Evolutionary conservation across 1,140 invertebrate genomes (phyloP), one percentile per base, ranked within the genome.

Genomic region (Colletes gigas): DNA sequence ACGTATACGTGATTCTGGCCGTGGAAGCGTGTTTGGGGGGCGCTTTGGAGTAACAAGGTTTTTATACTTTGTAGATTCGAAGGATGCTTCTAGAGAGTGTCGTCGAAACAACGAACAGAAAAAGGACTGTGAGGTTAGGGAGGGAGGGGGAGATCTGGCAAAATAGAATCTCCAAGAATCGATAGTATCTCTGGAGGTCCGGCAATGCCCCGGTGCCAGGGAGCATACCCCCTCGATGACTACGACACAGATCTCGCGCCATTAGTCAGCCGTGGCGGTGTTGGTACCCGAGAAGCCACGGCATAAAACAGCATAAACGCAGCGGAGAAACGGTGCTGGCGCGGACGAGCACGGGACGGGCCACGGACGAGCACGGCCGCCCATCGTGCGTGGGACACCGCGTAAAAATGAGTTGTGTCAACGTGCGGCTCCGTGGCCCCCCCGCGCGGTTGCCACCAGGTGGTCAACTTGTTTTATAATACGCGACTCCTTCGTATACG

Each of bases 371-470:
- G 85, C 78, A 78, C 81, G 89, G 91, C 90, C 92, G 91, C 89
- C 89, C 89, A 90, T 91, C 88, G 89, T 88, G 91, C 90, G 90
- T 89, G 90, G 91, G 89, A 91, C 86, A 90, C 83, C 89, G 90
- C 90, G 91, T 92, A 93, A 92, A 93, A 93, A 91, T 92, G 90
- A 92, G 87, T 91, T 91, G 91, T 91, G 92, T 92, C 92, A 93
- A 92, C 92, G 91, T 90, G 85, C 87, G 67, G 60, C 60, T 55
- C 74, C 21, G n/a, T n/a, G 44, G 89, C 82, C 90, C 91, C 89
- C 88, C 90, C 85, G 86, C 85, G 71, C 74, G 72, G 72, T 59
- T 88, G 80, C 83, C 91, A 88, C 90, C 92, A 90, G 90, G 90
- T 91, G 91, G 91, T 82, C 72, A 71, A 65, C 78, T 88, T 88